Evolutionary conservation across 2,797 vertebrate species (phyloP).

Genomic region (Chelidonichthys spinosus): DNA sequence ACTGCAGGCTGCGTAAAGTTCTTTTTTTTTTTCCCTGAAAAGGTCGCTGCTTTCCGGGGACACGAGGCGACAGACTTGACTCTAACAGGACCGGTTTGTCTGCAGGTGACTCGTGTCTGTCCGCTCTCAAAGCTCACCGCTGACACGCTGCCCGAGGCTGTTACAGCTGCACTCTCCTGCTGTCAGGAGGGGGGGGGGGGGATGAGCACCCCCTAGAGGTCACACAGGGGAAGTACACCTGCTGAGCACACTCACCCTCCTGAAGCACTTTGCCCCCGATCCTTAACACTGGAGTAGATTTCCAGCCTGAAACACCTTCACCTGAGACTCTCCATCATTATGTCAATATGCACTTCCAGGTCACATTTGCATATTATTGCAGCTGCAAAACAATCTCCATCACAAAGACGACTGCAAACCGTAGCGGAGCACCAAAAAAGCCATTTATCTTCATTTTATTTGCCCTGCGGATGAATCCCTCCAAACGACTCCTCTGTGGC

Average conservation of each 20-base stretch:
- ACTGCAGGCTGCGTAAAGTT: constrained; percentile 10
- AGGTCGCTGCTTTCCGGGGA: constrained; percentile 37
- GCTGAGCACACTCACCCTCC: not conserved
- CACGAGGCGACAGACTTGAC: constrained; percentile 9
- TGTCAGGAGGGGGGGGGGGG: constrained; percentile 6
- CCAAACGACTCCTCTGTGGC: constrained; percentile 49
- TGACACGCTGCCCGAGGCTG: constrained; percentile 15
- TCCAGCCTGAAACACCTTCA: not conserved
- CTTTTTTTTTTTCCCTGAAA: constrained; percentile 10
- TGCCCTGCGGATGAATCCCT: constrained; percentile 46
- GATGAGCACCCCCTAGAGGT: constrained; percentile 31
- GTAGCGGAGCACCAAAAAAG: constrained; percentile 16
- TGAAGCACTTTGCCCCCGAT: not conserved
- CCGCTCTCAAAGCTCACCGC: constrained; percentile 24
- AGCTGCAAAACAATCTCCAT: constrained; percentile 37
- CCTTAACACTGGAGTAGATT: not conserved
- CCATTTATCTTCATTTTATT: constrained; percentile 56
- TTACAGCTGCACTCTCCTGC: constrained; percentile 17
- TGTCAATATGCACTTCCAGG: constrained; percentile 24
- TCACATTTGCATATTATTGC: constrained; percentile 52
- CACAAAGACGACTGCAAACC: constrained; percentile 40
- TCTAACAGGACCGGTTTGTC: constrained; percentile 19
- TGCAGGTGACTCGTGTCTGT: constrained; percentile 57
- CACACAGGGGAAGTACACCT: constrained; percentile 20
- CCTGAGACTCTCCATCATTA: constrained; percentile 14